Evolutionary conservation across 2,113 vertebrate species (phyloP).

Genomic region (Sphyrna mokarran): DNA sequence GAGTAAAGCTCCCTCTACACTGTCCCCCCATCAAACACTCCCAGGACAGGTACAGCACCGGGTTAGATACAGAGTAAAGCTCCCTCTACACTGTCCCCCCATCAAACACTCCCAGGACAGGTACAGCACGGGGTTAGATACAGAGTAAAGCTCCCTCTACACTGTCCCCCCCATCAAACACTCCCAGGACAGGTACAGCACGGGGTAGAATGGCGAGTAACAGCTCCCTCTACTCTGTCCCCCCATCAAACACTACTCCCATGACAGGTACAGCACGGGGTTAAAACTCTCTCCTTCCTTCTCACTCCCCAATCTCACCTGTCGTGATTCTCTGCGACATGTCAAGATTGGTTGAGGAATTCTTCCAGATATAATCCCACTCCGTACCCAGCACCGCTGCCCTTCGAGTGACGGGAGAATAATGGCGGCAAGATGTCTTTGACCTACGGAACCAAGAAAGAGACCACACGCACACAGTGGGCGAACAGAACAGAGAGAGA

Average conservation of each 20-base stretch:
- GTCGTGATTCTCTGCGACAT: conserved; percentile 64
- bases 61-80: neutral
- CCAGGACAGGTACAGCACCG: too few species aligned
- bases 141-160: too few species aligned
- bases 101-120: neutral
- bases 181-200: too few species aligned
- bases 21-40: too few species aligned
- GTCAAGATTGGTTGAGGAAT: conserved; percentile 73
- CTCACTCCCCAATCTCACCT: conserved; percentile 47
- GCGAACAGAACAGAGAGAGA: too few species aligned
- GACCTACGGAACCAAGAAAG: conserved; percentile 55
- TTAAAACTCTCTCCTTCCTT: too few species aligned
- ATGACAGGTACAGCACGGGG: neutral
- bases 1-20: too few species aligned
- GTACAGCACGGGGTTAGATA: too few species aligned
- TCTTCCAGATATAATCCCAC: conserved; percentile 84
- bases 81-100: neutral
- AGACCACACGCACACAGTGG: neutral
- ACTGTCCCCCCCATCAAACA: too few species aligned
- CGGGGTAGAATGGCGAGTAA: too few species aligned
- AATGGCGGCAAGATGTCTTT: conserved; percentile 78
- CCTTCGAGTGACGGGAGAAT: conserved; percentile 82
- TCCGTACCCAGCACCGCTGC: conserved; percentile 80
- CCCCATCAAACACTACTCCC: too few species aligned
- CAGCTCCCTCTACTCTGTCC: too few species aligned